Conservation (phyloP, 2,888 invertebrate species). For the Agonum fuliginosum region DNA sequence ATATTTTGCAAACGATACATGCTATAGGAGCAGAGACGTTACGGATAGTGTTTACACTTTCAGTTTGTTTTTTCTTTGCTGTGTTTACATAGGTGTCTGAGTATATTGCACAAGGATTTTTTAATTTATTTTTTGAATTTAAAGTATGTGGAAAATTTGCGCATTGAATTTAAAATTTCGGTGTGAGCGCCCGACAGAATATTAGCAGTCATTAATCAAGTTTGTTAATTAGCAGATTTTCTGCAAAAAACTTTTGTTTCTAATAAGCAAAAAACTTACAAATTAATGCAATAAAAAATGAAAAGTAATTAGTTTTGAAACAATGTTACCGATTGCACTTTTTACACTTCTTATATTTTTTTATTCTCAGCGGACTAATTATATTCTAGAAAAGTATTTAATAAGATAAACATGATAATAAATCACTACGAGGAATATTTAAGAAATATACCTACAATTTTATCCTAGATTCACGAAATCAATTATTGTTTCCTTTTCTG, state of each 20-base stretch:
- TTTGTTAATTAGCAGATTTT: constrained; percentile 1
- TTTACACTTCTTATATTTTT: no score
- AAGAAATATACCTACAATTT: no score
- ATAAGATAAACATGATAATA: no score
- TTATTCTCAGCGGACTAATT: no score
- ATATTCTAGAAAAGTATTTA: no score
- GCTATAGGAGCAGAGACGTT: neutral
- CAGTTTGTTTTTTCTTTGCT: constrained; percentile 6
- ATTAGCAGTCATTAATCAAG: constrained; percentile 3
- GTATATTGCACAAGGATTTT: neutral
- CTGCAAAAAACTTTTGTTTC: neutral
- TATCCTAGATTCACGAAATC: no score
- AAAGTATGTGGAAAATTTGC: neutral
- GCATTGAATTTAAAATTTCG: neutral
- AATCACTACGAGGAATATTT: no score
- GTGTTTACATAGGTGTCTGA: constrained; percentile 16
- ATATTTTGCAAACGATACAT: constrained; percentile 34
- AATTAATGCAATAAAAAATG: neutral
- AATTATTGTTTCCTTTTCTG: no score
- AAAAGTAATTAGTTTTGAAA: constrained; percentile 11
- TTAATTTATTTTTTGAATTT: constrained; percentile 1
- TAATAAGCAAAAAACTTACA: constrained; percentile 15
- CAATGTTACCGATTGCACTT: neutral
- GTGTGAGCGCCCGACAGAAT: no score
- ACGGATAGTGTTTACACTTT: neutral